Percentiles rank a stretch among this genome's conserved stretches.
Conservation (phyloP, 2,888 invertebrate genomes). For the Tenthredo amoena region DNA sequence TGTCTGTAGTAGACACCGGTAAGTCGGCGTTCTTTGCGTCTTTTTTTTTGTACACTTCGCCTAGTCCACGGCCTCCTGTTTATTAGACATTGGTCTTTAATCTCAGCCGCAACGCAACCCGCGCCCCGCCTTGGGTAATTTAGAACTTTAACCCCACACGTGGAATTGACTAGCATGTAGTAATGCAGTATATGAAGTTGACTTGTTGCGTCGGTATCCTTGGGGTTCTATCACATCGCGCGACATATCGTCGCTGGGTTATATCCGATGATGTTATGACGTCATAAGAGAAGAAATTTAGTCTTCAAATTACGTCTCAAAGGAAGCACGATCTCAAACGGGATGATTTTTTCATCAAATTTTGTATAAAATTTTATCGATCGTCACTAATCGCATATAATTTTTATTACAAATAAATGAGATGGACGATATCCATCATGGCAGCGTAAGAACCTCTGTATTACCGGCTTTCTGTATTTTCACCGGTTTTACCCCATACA, state of each 20-base stretch:
- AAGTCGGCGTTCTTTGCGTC: neutral
- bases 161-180: slow-evolving; percentile 14
- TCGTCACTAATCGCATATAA: too few relatives aligned
- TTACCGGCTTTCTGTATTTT: too few relatives aligned
- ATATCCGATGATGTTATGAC: neutral
- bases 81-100: neutral
- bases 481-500: too few relatives aligned
- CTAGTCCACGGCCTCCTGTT: neutral
- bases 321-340: too few relatives aligned
- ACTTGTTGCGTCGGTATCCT: neutral
- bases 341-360: too few relatives aligned
- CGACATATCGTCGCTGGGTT: neutral
- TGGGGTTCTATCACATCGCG: neutral
- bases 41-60: neutral
- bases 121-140: slow-evolving; percentile 13
- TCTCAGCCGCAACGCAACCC: neutral
- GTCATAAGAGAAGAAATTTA: neutral
- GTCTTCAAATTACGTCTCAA: too few relatives aligned
- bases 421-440: too few relatives aligned
- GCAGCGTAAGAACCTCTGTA: too few relatives aligned
- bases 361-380: too few relatives aligned
- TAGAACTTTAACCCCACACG: slow-evolving; percentile 47
- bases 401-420: too few relatives aligned
- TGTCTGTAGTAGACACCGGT: neutral
- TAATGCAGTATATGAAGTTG: neutral